Evolutionary conservation across 2,888 invertebrate species (phyloP).

Genomic region (Drosophila tripunctata): DNA sequence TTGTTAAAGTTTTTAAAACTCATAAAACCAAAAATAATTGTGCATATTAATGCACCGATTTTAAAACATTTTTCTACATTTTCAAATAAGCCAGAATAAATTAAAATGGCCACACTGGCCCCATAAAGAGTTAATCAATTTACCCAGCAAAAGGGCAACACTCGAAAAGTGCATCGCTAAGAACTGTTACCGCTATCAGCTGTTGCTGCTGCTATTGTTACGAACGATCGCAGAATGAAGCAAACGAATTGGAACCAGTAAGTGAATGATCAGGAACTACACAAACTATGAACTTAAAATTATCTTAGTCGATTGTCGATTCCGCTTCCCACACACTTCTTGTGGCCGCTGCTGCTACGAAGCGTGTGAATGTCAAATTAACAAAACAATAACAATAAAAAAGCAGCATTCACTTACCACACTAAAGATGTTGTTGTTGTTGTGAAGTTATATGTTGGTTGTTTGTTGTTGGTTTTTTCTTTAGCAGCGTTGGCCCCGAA

Average conservation of each 20-base stretch:
- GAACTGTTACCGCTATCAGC: neutral
- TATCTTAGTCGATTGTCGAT: neutral
- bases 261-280: slow-evolving; percentile 14
- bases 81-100: too few relatives aligned
- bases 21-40: too few relatives aligned
- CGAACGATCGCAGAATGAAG: slow-evolving; percentile 1
- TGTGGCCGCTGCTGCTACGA: neutral
- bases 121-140: too few relatives aligned
- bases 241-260: slow-evolving; percentile 2
- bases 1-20: too few relatives aligned
- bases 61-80: too few relatives aligned
- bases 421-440: slow-evolving; percentile 12
- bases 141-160: neutral
- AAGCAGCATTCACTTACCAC: slow-evolving; percentile 41
- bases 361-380: slow-evolving; percentile 32
- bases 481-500: slow-evolving; percentile 56
- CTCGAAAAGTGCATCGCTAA: neutral
- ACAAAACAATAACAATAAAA: slow-evolving; percentile 32
- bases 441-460: too few relatives aligned
- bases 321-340: slow-evolving; percentile 12
- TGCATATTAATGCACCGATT: too few relatives aligned
- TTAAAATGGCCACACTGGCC: too few relatives aligned
- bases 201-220: neutral
- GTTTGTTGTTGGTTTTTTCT: slow-evolving; percentile 10
- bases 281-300: neutral